Percentiles rank a stretch among this genome's conserved stretches.
Conservation (phyloP, 2,888 invertebrate genomes). For the Prosapia bicincta region DNA sequence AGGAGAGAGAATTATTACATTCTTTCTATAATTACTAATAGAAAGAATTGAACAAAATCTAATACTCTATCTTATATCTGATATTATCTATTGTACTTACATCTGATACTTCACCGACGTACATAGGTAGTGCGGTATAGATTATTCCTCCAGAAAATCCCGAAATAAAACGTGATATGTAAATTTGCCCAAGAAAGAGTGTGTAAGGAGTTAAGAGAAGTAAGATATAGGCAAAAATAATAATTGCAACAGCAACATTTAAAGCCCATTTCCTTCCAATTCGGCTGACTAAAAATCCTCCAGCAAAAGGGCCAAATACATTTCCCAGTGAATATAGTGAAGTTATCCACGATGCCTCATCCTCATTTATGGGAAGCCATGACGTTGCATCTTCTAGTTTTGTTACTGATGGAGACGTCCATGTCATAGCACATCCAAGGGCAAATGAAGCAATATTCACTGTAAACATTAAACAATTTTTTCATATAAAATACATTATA, state of each 20-base stretch:
- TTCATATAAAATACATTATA: too few relatives aligned
- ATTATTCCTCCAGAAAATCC: constrained; percentile 69
- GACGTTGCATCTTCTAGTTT: constrained; percentile 41
- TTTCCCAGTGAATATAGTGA: constrained; percentile 68
- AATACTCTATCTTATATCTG: too few relatives aligned
- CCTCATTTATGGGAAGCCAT: constrained; percentile 52
- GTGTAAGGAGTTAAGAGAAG: constrained; percentile 42
- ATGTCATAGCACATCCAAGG: constrained; percentile 50
- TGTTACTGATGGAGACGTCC: constrained; percentile 50
- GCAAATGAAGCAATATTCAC: constrained; percentile 51
- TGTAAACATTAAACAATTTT: constrained; percentile 42
- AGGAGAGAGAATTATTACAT: too few relatives aligned
- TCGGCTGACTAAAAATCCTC: constrained; percentile 60
- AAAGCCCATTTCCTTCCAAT: constrained; percentile 68
- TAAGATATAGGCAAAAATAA: constrained; percentile 65
- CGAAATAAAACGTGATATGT: constrained; percentile 56
- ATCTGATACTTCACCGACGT: constrained; percentile 81
- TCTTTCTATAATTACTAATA: too few relatives aligned
- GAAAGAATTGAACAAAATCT: too few relatives aligned
- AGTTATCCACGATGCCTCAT: constrained; percentile 69
- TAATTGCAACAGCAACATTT: constrained; percentile 61
- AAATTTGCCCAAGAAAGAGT: constrained; percentile 12
- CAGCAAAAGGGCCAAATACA: constrained; percentile 47
- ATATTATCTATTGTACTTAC: too few relatives aligned
- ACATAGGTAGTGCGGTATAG: constrained; percentile 58